Conservation (phyloP, 2,113 vertebrate species). For the Siniperca knerii region DNA sequence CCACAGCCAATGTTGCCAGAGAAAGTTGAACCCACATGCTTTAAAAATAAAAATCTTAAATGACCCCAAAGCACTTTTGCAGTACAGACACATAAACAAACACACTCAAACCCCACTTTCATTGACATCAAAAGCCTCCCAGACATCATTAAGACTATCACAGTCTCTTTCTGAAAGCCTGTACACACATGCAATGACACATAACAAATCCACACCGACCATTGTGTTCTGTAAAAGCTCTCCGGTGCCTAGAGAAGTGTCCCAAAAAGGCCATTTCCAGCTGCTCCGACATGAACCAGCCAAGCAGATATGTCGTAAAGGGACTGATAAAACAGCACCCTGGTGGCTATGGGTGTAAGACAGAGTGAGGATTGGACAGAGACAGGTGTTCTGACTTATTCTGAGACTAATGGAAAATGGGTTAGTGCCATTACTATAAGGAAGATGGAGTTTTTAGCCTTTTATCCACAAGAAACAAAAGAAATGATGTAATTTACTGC, state of each 20-base stretch:
- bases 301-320: constrained; percentile 44
- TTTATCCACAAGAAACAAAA: neutral
- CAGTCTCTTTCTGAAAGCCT: neutral
- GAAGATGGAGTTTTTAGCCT: neutral
- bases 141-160: constrained; percentile 8
- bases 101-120: constrained; percentile 6
- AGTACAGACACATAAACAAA: neutral
- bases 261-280: constrained; percentile 55
- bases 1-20: too few species aligned
- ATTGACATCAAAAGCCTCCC: neutral
- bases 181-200: neutral
- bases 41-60: neutral
- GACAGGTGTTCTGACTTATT: constrained; percentile 15
- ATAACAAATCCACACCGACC: neutral
- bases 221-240: constrained; percentile 36
- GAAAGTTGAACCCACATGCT: neutral
- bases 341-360: constrained; percentile 1
- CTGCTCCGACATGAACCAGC: constrained; percentile 45
- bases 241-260: constrained; percentile 4
- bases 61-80: neutral
- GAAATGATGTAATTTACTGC: neutral
- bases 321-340: constrained; percentile 44
- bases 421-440: neutral
- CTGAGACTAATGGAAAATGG: constrained; percentile 17
- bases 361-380: neutral